Base-by-base conservation (phyloP, 1,140 invertebrate species). In the Chironomus tepperi region DNA sequence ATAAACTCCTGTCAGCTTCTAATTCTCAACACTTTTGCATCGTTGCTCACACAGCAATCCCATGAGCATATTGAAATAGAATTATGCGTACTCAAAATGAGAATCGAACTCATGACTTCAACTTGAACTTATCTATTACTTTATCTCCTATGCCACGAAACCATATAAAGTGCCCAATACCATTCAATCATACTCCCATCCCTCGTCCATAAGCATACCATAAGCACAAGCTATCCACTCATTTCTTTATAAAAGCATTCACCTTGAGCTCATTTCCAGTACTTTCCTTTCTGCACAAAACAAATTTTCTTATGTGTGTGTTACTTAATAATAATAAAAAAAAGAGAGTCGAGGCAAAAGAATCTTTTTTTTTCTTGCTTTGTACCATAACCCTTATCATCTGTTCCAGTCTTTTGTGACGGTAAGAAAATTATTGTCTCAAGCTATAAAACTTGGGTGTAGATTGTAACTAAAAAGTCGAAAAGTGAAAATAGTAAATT, bases 401-500 rank as follows among this genome's bases (percentile, higher is more conserved):
- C 65, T 70, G 65, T 19, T 70, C 18, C 16, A 19, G 65, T 57
- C 47, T 57, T 57, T 57, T 57, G 47, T 57, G 47, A 57, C 47
- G 47, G n/a, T 57, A 57, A 15, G 47, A 70, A 70, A 70, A 70
- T 18, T 21, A 70, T 70, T 70, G 65, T 70, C 65, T 70, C 64
- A 8, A 67, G 24, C 24, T 34, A 67, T 70, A 19, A 70, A 21
- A 18, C 18, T 21, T 7, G 3, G 18, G n/a, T 18, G 7, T 70
- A 70, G n/a, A 70, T 19, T 70, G 65, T 70, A 19, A 19, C n/a
- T 8, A 16, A 18, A 70, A 70, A 70, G 65, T 70, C 65, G 18
- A 67, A 57, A 18, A 70, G 65, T 70, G 65, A 70, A 21, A 70
- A 18, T 70, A 70, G 65, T 70, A 70, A 19, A 70, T 70, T 70